Evolutionary conservation across 2,797 vertebrate genomes (phyloP), one percentile per base, ranked within the genome.

Genomic region (Gallinago stenura): DNA sequence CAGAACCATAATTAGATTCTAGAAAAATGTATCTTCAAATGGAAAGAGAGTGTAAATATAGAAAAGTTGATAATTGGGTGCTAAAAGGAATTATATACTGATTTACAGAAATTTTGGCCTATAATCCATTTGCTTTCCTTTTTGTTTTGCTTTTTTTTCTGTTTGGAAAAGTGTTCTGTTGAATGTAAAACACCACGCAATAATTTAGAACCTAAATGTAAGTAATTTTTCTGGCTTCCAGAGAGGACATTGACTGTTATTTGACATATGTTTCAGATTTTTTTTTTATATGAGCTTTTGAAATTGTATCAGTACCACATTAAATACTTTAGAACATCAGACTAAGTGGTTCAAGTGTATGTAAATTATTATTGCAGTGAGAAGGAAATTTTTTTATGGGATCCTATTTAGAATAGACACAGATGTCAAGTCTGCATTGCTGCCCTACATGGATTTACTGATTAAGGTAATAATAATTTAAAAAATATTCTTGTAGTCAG

Each of bases 1-100:
- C 64, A 90, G 92, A 96, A 77, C 2, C 57, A 61, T 94, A 89
- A 92, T 82, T 89, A 85, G 71, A 93, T 85, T 93, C 64, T 79
- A 81, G 87, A 80, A 94, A 96, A 94, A 87, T 62, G 48, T 48
- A 39, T 89, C 87, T 95, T 94, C 75, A 92, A 83, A 89, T 88
- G 57, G 64, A 82, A 89, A 64, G 58, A 51, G 48, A 85, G 28
- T 50, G 12, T 87, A 96, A 96, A 89, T 87, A 95, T 66, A 92
- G 64, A 85, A 85, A 84, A 92, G 53, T 68, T 80, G 75, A 64
- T 95, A 90, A 77, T 64, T 95, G 56, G 31, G 65, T 89, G 69
- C 71, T 79, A 35, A 85, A 87, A 73, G 64, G 64, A 87, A 43
- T 87, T 71, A 75, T 83, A 69, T 94, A 69, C 0, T 1, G 10